Percentiles rank a stretch among this genome's conserved stretches.
Evolutionary conservation across 2,888 invertebrate species (phyloP).

Genomic region (Drosophila fungiperda): DNA sequence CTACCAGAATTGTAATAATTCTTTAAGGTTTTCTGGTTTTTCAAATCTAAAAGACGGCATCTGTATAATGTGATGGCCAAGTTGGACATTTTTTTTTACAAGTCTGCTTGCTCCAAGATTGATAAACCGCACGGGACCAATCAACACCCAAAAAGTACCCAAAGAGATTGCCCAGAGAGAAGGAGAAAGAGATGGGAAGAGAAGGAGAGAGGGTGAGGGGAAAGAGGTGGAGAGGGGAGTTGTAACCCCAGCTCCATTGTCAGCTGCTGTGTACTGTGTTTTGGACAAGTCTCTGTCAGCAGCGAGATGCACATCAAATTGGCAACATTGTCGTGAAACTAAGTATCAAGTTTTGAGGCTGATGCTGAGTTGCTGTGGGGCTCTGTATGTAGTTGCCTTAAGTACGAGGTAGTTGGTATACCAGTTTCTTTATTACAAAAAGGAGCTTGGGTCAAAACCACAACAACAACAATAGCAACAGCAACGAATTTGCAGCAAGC

Average conservation of each 20-base stretch:
- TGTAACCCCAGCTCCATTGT: conserved; percentile 17
- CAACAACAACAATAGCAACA: conserved; percentile 61
- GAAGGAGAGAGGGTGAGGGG: background rate
- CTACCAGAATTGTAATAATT: conserved; percentile 44
- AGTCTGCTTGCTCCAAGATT: conserved; percentile 58
- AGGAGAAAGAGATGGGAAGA: too few species aligned
- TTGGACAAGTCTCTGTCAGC: conserved; percentile 7
- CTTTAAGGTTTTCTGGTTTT: conserved; percentile 26
- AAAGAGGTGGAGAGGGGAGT: background rate
- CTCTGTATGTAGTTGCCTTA: conserved; percentile 24
- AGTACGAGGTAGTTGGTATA: conserved; percentile 65
- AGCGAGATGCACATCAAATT: conserved; percentile 77
- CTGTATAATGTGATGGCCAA: conserved; percentile 70
- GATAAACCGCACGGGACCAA: conserved; percentile 80
- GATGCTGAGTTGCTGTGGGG: conserved; percentile 17
- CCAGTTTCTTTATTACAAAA: conserved; percentile 80
- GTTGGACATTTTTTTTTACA: conserved; percentile 64
- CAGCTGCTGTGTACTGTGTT: conserved; percentile 5
- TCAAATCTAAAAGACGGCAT: conserved; percentile 66
- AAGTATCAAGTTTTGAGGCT: conserved; percentile 17
- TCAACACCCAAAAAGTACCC: conserved; percentile 60
- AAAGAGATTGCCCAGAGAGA: background rate
- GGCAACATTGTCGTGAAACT: conserved; percentile 76
- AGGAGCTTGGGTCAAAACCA: conserved; percentile 79
- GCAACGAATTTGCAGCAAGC: conserved; percentile 42